Conservation (phyloP, 2,888 invertebrate species). For the Colletes collaris region DNA sequence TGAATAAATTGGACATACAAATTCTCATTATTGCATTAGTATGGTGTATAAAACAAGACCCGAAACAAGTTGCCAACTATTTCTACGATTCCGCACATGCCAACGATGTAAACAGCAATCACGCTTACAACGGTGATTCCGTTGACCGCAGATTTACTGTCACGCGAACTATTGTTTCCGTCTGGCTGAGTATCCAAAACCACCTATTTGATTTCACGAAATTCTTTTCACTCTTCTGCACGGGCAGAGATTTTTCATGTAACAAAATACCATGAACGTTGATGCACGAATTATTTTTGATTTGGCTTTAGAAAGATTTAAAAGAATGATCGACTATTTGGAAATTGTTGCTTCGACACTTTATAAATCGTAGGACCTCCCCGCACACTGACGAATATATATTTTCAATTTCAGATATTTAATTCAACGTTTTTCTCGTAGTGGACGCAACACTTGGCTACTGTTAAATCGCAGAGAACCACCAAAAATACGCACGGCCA, state of each 20-base stretch:
- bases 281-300: neutral
- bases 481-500: conserved; percentile 66
- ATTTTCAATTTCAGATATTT: conserved; percentile 20
- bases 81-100: conserved; percentile 58
- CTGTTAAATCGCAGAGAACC: conserved; percentile 63
- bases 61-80: conserved; percentile 42
- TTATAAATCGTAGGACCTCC: neutral
- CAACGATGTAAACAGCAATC: conserved; percentile 62
- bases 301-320: too few relatives aligned
- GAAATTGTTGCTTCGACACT: neutral
- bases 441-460: conserved; percentile 52
- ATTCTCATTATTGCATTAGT: conserved; percentile 49
- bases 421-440: conserved; percentile 34
- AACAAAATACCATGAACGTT: neutral
- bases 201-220: conserved; percentile 42
- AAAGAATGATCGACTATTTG: too few relatives aligned
- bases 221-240: conserved; percentile 31
- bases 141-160: conserved; percentile 68
- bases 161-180: conserved; percentile 53
- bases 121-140: conserved; percentile 63
- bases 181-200: conserved; percentile 29
- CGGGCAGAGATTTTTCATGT: neutral
- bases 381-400: neutral
- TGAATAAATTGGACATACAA: too few relatives aligned
- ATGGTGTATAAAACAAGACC: conserved; percentile 33